Evolutionary conservation across 2,113 vertebrate genomes (phyloP), one percentile per base, ranked within the genome.

Genomic region (Grammomys dolichurus): DNA sequence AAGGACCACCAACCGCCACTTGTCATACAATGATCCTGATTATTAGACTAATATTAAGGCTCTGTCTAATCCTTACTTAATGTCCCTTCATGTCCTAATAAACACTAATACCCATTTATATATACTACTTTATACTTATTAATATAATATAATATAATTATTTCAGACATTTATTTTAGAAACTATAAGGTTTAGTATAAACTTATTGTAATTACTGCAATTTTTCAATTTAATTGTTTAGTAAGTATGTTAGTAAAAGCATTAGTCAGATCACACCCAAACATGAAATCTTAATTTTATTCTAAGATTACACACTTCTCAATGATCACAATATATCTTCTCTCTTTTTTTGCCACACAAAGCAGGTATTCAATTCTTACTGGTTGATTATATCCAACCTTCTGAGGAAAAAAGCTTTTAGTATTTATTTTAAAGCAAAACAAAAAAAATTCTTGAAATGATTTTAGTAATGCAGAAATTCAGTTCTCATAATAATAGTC

Each of bases 371-470:
- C 80, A 93, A 16, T 93, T 92, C 26, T 85, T 58, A 88, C 11
- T 81, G 17, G 33, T 7, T 86, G 1, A 85, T 94, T 90, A 84
- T 69, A 89, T 1, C 36, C 60, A 94, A 87, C 12, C 12, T 14
- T 95, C 43, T 20, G 89, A 13, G 60, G 58, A 75, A 28, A 96
- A 65, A 90, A 92, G 72, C 36, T 91, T 91, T 36, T 31, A 51
- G 14, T 63, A 89, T 67, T 75, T 73, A 87, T 43, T 95, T 91
- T 90, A 91, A 92, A 96, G 72, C 13, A 94, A 81, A 17, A 72
- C 33, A 6, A 72, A 95, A 92, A 88, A 5, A 92, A 73, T 17
- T 75, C 75, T 56, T 56, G 4, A 76, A 80, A 87, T 75, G 78
- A 81, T 12, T 1, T 40, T 60, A 58, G 60, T 94, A 96, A 95